Percentiles rank a stretch among this genome's conserved stretches.
Evolutionary conservation across 2,113 vertebrate species (phyloP).

Genomic region (Ophiodon elongatus): DNA sequence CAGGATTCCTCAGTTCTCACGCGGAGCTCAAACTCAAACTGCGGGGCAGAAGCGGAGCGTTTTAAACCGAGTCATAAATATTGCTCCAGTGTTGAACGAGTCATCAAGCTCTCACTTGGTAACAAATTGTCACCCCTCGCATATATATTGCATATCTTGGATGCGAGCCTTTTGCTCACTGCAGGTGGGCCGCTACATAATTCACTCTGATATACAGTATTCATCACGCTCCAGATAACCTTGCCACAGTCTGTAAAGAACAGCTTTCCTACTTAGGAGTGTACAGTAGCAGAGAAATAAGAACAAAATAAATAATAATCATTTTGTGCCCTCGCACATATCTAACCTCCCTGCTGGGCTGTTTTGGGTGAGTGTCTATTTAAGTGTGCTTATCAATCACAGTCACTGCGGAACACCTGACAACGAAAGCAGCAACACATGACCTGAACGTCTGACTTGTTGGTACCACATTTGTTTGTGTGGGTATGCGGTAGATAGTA

Average conservation of each 20-base stretch:
- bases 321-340: background rate
- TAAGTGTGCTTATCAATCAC: slow-evolving; percentile 45
- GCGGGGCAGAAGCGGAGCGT: background rate
- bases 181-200: background rate
- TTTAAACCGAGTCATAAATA: background rate
- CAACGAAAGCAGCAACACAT: background rate
- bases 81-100: background rate
- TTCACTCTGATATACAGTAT: slow-evolving; percentile 8
- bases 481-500: background rate
- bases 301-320: background rate
- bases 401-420: background rate
- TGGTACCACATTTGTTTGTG: background rate
- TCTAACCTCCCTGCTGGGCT: slow-evolving; percentile 10
- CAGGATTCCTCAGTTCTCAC: slow-evolving; percentile 39
- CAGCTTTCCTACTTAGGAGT: background rate
- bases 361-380: slow-evolving; percentile 31
- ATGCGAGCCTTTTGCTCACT: background rate
- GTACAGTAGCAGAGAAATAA: background rate
- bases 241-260: slow-evolving; percentile 7
- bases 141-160: background rate
- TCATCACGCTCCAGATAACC: slow-evolving; percentile 18
- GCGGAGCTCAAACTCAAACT: slow-evolving; percentile 12
- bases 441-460: too few relatives aligned
- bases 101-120: background rate
- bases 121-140: background rate